These are phyloP conservation scores for Poeciliopsis infans DNA, from an alignment of 2,797 vertebrate genomes.

Conservation along the genomic window DNA sequence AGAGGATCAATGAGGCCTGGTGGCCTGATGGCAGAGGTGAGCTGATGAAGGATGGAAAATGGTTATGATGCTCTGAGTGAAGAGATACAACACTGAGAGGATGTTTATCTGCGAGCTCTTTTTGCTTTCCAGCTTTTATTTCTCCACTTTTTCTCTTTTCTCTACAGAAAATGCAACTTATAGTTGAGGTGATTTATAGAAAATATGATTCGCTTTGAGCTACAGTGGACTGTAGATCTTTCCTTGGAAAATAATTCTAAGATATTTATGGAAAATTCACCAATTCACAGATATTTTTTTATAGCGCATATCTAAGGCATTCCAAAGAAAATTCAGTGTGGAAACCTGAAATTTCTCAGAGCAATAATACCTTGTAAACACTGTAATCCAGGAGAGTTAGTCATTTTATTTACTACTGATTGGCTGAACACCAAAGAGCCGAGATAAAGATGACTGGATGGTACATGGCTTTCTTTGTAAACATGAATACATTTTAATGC, in stretches of 20 bases:
- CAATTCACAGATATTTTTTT: no score
- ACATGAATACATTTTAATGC: no score
- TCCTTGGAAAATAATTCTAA: no score
- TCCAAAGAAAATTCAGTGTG: background rate
- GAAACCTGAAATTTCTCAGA: background rate
- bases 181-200: background rate
- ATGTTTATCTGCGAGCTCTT: background rate
- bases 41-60: constrained; percentile 60
- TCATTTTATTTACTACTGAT: background rate
- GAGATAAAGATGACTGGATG: background rate
- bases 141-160: background rate
- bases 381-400: background rate
- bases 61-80: constrained; percentile 27
- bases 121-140: background rate
- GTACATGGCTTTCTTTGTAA: background rate
- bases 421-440: background rate
- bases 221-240: background rate
- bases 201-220: background rate
- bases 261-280: background rate
- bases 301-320: background rate
- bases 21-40: constrained; percentile 61
- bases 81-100: constrained; percentile 3
- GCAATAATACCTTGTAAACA: background rate
- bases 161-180: background rate
- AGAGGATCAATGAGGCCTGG: constrained; percentile 73